A percentile compares a stretch with the other conserved stretches of the same genome.
Evolutionary conservation across 2,888 invertebrate genomes (phyloP).

Genomic region (Nycteola revayana): DNA sequence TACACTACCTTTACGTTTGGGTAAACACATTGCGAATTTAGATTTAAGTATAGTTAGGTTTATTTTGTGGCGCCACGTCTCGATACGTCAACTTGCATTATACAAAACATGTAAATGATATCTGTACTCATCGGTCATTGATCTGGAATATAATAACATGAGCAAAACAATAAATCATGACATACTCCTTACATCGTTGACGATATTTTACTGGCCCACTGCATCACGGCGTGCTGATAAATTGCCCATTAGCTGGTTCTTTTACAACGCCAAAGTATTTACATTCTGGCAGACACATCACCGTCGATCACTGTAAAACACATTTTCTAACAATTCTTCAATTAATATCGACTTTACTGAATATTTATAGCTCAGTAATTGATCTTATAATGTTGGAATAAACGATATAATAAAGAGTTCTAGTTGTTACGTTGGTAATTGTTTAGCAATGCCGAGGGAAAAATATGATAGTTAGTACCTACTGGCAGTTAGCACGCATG

Average conservation of each 20-base stretch:
- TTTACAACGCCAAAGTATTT: constrained; percentile 9
- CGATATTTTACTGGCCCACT: constrained; percentile 7
- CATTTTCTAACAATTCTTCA: constrained; percentile 35
- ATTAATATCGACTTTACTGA: constrained; percentile 38
- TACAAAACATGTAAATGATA: not conserved
- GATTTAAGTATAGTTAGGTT: too few species aligned
- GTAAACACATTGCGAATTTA: too few species aligned
- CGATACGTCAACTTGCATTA: not conserved
- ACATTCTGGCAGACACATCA: constrained; percentile 19
- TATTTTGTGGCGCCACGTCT: too few species aligned
- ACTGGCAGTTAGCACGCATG: constrained; percentile 44
- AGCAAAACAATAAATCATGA: constrained; percentile 7
- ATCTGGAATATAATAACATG: constrained; percentile 3
- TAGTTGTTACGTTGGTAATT: constrained; percentile 37
- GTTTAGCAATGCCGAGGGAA: constrained; percentile 38
- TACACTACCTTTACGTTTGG: too few species aligned
- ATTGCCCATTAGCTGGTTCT: constrained; percentile 11
- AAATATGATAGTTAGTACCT: constrained; percentile 44
- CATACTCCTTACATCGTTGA: constrained; percentile 1
- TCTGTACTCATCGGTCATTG: too few species aligned
- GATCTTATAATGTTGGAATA: constrained; percentile 42
- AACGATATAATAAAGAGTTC: constrained; percentile 35
- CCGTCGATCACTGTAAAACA: constrained; percentile 34
- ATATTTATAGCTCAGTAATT: constrained; percentile 39
- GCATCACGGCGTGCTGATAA: constrained; percentile 10